Conservation (phyloP, 1,140 invertebrate genomes). For the Drosophila elegans region DNA sequence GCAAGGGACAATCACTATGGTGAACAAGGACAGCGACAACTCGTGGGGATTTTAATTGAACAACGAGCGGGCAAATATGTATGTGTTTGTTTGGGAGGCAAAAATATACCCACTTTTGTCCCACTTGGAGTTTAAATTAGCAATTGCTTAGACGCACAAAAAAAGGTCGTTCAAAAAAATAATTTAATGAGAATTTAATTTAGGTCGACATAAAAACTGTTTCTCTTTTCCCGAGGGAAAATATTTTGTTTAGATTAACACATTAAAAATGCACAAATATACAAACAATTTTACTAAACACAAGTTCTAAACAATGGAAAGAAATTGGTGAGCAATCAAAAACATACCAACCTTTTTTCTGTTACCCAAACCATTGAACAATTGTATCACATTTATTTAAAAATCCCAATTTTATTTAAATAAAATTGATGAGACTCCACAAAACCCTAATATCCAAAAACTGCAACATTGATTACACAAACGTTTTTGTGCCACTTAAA, state of each 20-base stretch:
- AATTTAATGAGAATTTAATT: too few relatives aligned
- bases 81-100: constrained; percentile 10
- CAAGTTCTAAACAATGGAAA: too few relatives aligned
- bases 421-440: not conserved
- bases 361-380: too few relatives aligned
- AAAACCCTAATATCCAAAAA: not conserved
- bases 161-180: too few relatives aligned
- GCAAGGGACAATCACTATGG: constrained; percentile 4
- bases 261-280: too few relatives aligned
- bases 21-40: constrained; percentile 28
- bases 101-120: not conserved
- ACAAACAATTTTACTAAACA: too few relatives aligned
- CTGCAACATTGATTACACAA: not conserved
- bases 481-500: constrained; percentile 1
- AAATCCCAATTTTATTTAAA: not conserved
- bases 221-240: too few relatives aligned
- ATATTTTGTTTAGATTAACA: too few relatives aligned
- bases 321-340: too few relatives aligned
- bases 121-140: constrained; percentile 9
- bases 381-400: too few relatives aligned
- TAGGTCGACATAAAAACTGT: too few relatives aligned
- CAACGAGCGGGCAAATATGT: constrained; percentile 27
- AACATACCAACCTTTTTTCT: too few relatives aligned
- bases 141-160: not conserved
- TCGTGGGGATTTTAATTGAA: constrained; percentile 67